These are phyloP conservation scores for Caenorhabditis panamensis DNA, from an alignment of 2,888 invertebrate genomes.

Conservation along the genomic window DNA sequence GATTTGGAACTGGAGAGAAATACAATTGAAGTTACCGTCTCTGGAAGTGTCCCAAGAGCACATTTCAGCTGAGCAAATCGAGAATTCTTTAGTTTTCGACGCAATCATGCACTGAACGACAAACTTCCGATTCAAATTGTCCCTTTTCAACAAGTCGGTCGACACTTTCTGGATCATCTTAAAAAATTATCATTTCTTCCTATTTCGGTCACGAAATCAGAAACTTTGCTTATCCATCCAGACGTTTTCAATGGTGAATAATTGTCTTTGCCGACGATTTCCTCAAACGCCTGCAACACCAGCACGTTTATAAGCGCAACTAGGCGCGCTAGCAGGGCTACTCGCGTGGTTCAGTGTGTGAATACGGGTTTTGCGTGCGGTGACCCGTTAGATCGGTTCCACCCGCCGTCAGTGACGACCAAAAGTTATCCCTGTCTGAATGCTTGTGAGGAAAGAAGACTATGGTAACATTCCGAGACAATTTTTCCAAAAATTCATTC, in stretches of 20 bases:
- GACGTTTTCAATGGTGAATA: constrained; percentile 40
- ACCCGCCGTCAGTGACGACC: constrained; percentile 54
- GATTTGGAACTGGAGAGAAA: too few relatives aligned
- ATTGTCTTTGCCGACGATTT: constrained; percentile 10
- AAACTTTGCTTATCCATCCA: constrained; percentile 35
- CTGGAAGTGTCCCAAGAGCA: constrained; percentile 31
- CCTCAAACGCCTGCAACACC: constrained; percentile 15
- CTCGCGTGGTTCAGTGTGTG: constrained; percentile 25
- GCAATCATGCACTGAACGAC: constrained; percentile 33
- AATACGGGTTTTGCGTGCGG: constrained; percentile 29
- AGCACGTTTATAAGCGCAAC: not conserved
- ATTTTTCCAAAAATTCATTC: not conserved
- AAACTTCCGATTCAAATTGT: constrained; percentile 34
- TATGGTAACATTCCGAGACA: constrained; percentile 66
- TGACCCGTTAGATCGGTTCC: constrained; percentile 40
- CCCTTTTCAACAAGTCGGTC: not conserved
- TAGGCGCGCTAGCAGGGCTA: not conserved
- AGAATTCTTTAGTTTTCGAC: constrained; percentile 4
- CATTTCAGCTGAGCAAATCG: constrained; percentile 37
- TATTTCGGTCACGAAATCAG: not conserved
- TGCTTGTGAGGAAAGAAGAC: constrained; percentile 60
- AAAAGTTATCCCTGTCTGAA: constrained; percentile 67
- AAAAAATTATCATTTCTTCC: not conserved
- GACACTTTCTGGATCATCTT: constrained; percentile 34
- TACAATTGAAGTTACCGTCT: too few relatives aligned